Base-by-base conservation (phyloP, 2,888 invertebrate genomes). In the Diarsia brunnea region DNA sequence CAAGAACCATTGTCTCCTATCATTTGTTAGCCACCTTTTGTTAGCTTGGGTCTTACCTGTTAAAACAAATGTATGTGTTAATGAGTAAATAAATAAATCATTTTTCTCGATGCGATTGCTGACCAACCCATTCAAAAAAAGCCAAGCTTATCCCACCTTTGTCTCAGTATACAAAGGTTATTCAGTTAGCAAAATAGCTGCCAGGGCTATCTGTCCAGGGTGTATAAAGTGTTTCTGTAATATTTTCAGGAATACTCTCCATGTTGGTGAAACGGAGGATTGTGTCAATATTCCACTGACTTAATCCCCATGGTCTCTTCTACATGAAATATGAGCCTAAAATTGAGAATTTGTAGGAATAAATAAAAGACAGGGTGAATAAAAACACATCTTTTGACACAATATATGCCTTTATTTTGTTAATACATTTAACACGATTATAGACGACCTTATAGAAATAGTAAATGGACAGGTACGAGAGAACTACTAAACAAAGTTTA, bases 391-490 rank as follows among this genome's bases (percentile, higher is more conserved):
- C 43, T 7, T 4, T 24, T n/a, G 53, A 78, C 53, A n/a, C n/a
- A 74, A 64, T 75, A 81, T 67, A 67, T 80, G 24, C 63, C 49
- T 55, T 66, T 65, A 19, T 66, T 74, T 55, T 55, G 38, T 78
- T 67, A 43, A 66, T 61, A 53, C 31, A 66, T 61, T 53, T 24
- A 78, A 67, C 63, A 80, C 45, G 45, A 24, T 60, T 45, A 38
- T 74, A 78, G 61, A 75, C 31, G 67, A 63, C 43, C 49, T 75
- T 75, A 64, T 43, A 61, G 11, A 38, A 19, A 61, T 67, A 64
- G 67, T 67, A 75, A 81, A 78, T 81, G 75, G 81, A 75, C 78
- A 78, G 81, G 81, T 78, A 78, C 75, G 67, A 75, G 63, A 79
- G 55, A 79, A 67, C 55, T 74, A 67, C 24, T 55, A 58, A 63